phyloP scores from a whole-genome alignment of 2,888 invertebrate genomes.

The Xestia ashworthii region DNA sequence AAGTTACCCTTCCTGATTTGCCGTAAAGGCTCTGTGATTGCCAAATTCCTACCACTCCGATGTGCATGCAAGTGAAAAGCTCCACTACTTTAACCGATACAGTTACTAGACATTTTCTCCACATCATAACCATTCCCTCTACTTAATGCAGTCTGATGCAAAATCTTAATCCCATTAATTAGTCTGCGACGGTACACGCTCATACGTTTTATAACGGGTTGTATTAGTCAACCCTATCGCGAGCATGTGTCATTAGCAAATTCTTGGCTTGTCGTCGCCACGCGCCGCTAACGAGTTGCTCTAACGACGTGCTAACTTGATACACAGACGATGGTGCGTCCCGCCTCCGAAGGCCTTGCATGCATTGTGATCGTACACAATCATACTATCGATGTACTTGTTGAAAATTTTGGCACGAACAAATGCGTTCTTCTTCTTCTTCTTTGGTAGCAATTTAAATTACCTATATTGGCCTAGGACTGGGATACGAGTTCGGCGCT shows the following conservation, averaged over 20 bases:
- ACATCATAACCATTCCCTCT: constrained; percentile 15
- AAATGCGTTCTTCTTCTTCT: not conserved
- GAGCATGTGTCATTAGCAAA: constrained; percentile 88
- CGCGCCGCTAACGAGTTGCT: constrained; percentile 88
- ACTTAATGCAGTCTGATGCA: constrained; percentile 34
- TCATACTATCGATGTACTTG: constrained; percentile 18
- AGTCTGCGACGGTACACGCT: constrained; percentile 37
- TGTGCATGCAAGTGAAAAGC: not conserved
- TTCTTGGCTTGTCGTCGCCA: constrained; percentile 88
- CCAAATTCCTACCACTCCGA: not conserved
- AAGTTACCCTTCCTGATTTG: not conserved
- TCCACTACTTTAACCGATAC: not conserved
- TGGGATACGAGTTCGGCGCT: not conserved
- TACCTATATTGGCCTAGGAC: not conserved
- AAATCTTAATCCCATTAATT: constrained; percentile 60
- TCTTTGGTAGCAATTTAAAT: not conserved
- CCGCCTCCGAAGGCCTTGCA: constrained; percentile 55
- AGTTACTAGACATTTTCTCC: constrained; percentile 7
- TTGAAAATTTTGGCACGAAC: not conserved
- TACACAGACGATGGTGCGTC: constrained; percentile 76
- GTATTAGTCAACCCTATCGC: constrained; percentile 70
- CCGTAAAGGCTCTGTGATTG: not conserved
- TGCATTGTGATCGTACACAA: constrained; percentile 64
- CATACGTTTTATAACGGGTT: constrained; percentile 60
- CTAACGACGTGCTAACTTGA: constrained; percentile 89